Evolutionary conservation across 1,140 invertebrate genomes (phyloP).

Genomic region (Meloidogyne floridensis): DNA sequence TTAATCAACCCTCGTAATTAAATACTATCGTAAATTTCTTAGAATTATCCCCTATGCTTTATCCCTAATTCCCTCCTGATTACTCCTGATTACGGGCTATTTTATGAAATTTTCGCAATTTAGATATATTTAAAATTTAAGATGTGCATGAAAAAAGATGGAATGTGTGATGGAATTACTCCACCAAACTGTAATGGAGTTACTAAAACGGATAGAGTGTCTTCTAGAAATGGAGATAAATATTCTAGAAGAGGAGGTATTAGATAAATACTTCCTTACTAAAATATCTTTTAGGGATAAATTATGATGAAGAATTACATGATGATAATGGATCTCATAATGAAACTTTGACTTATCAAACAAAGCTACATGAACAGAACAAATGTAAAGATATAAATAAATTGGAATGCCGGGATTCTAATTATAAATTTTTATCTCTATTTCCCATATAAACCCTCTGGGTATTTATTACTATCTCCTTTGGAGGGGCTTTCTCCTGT

Average conservation of each 20-base stretch:
- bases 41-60: too few species aligned
- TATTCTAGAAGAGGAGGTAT: not conserved
- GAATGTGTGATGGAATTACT: conserved; percentile 62
- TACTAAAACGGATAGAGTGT: not conserved
- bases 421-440: too few species aligned
- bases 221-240: not conserved
- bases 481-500: too few species aligned
- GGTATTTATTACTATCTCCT: too few species aligned
- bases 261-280: not conserved
- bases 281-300: conserved; percentile 4
- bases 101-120: too few species aligned
- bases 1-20: too few species aligned
- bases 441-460: too few species aligned
- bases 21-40: too few species aligned
- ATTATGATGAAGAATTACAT: not conserved
- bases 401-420: too few species aligned
- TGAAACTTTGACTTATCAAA: not conserved
- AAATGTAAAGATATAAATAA: not conserved
- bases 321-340: not conserved
- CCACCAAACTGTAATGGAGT: conserved; percentile 32
- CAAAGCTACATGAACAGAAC: not conserved
- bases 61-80: too few species aligned
- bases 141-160: conserved; percentile 65
- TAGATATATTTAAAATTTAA: not conserved
- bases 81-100: too few species aligned